Base-by-base conservation (phyloP, 2,888 invertebrate species). In the Ormyrus pomaceus region DNA sequence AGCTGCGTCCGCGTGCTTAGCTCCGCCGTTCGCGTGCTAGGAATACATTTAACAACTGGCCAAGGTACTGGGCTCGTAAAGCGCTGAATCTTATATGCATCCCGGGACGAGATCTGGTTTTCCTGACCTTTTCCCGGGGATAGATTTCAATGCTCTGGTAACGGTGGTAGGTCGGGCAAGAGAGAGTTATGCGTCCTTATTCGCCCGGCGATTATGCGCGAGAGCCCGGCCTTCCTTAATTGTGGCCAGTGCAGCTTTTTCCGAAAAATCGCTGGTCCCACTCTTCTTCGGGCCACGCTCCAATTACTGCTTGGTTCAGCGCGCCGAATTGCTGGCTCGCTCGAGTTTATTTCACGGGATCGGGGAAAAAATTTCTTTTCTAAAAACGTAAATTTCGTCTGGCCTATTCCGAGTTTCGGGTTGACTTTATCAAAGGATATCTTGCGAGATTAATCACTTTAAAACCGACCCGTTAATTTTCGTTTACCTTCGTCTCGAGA, bases 141-240 rank as follows among this genome's bases (percentile, higher is more conserved):
- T 77, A 77, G 77, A 77, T 77, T 77, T 72, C 72, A 19, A 53
- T 48, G 73, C 62, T 56, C 34, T 7, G 51, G n/a, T n/a, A 51
- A 51, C 7, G 51, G 62, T 11, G 46, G 45, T 8, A 46, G 34
- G 34, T 34, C 34, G 34, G 4, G 34, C 3, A 4, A 2, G 34
- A 34, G 34, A 34, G 66, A 6, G 66, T 74, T 74, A 74, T 58
- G 58, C 66, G 58, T 56, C 70, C 70, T 70, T 70, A 58, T 58
- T 58, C 48, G 34, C 58, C 2, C 34, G 3, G 3, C 1, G 34
- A 34, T n/a, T 19, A 11, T 46, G 51, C 51, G 56, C 74, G 58
- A 66, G 34, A 34, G 34, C 34, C 34, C 3, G 34, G 34, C 34
- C 19, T 58, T 56, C 51, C 56, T 50, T 66, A 74, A 74, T 50